phyloP scores from a whole-genome alignment of 2,113 vertebrate genomes.

The Miniopterus natalensis region DNA sequence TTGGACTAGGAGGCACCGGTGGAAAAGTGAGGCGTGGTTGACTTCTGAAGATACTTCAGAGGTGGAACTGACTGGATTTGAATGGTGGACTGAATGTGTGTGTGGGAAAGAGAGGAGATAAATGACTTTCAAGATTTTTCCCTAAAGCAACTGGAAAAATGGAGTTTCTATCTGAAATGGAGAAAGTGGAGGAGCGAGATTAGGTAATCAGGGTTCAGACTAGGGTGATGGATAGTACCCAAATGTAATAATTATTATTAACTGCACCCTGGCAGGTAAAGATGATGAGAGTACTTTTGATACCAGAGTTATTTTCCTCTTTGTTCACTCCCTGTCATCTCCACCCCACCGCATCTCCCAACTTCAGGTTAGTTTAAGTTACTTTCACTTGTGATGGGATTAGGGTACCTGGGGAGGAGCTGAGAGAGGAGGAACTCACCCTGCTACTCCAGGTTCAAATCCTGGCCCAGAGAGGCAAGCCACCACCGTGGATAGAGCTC shows the following conservation, averaged over 20 bases:
- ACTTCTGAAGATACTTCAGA: not conserved
- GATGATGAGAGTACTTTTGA: not conserved
- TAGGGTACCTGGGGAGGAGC: not conserved
- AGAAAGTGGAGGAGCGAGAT: not conserved
- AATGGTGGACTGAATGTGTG: too few relatives aligned
- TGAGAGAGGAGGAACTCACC: not conserved
- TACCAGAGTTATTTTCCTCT: not conserved
- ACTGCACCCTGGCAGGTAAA: not conserved
- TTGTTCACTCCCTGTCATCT: not conserved
- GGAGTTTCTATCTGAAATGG: not conserved
- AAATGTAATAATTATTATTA: not conserved
- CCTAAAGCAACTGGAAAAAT: not conserved
- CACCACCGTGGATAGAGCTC: not conserved
- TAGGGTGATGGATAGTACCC: not conserved
- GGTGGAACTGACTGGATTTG: not conserved
- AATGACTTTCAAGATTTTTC: not conserved
- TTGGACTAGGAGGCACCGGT: not conserved
- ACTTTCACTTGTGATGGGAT: not conserved
- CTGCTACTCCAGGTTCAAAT: not conserved
- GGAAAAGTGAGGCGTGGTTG: not conserved
- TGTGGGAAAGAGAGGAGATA: not conserved
- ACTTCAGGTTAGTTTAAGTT: not conserved
- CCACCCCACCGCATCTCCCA: not conserved
- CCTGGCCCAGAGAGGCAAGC: not conserved
- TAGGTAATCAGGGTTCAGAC: not conserved